These are phyloP conservation scores for Magallana ariakensis DNA, from an alignment of 1,140 invertebrate species.

Conservation along the genomic window DNA sequence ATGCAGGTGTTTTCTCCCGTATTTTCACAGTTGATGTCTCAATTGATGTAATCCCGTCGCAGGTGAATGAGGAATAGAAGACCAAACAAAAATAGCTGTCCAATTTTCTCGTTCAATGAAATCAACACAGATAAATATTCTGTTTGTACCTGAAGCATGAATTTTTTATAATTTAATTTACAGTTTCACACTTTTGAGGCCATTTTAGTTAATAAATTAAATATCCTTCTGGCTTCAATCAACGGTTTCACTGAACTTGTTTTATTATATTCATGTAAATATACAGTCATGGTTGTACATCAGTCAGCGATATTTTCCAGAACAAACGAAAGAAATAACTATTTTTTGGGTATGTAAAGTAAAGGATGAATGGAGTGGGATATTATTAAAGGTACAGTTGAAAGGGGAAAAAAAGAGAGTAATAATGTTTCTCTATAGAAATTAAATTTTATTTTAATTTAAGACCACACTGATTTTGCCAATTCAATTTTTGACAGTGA, in stretches of 20 bases:
- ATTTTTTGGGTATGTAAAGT: too few relatives aligned
- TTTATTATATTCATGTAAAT: background rate
- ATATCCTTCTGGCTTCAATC: background rate
- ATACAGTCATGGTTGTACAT: background rate
- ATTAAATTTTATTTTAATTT: too few relatives aligned
- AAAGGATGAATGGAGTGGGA: too few relatives aligned
- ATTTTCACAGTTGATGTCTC: conserved; percentile 32
- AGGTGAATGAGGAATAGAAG: background rate
- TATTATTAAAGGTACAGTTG: too few relatives aligned
- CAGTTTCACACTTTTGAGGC: background rate
- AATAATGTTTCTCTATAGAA: too few relatives aligned
- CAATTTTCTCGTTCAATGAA: conserved; percentile 25
- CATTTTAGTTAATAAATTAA: background rate
- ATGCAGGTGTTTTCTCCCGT: conserved; percentile 18
- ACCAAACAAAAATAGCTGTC: conserved; percentile 3
- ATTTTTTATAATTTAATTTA: conserved; percentile 3
- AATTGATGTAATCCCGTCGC: conserved; percentile 6
- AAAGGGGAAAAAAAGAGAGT: too few relatives aligned
- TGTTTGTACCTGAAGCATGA: conserved; percentile 5
- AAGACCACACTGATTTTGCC: too few relatives aligned
- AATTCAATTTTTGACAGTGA: too few relatives aligned
- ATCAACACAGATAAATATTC: background rate
- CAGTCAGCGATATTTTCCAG: background rate
- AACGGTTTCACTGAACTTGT: background rate
- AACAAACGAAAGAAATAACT: too few relatives aligned